Percentiles rank a stretch among this genome's conserved stretches.
Evolutionary conservation across 2,888 invertebrate species (phyloP).

Genomic region (Strigamia crassipes): DNA sequence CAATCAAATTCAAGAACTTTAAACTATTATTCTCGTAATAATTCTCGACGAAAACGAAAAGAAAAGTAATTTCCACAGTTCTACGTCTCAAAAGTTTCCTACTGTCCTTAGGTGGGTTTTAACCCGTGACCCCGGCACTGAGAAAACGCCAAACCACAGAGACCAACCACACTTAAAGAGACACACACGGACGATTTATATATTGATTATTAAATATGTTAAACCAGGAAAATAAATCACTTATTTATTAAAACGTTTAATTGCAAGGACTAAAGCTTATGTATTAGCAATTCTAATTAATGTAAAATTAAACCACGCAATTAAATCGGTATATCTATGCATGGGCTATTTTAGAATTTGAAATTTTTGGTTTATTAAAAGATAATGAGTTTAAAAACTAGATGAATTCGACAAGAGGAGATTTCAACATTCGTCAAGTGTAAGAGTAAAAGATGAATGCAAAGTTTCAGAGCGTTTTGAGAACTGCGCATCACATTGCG

Average conservation of each 20-base stretch:
- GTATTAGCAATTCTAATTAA: too few relatives aligned
- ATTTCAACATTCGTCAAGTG: too few relatives aligned
- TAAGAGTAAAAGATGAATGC: too few relatives aligned
- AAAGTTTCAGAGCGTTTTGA: too few relatives aligned
- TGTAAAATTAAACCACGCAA: too few relatives aligned
- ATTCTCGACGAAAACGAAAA: background rate
- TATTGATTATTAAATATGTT: background rate
- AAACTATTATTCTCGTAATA: background rate
- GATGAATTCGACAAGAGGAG: too few relatives aligned
- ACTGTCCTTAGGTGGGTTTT: background rate
- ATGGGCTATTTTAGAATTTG: too few relatives aligned
- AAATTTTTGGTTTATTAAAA: too few relatives aligned
- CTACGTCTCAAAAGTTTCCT: background rate
- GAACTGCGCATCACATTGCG: too few relatives aligned
- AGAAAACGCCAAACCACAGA: background rate
- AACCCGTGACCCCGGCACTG: background rate
- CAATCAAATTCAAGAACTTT: background rate
- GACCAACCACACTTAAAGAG: background rate
- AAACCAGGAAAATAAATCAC: background rate
- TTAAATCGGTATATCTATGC: too few relatives aligned
- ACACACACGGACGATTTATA: background rate
- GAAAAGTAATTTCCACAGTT: background rate
- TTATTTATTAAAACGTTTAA: background rate
- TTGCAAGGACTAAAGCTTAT: background rate
- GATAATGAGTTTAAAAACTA: too few relatives aligned